Base-by-base conservation (phyloP, 2,888 invertebrate genomes). In the Epicampocera succincta region DNA sequence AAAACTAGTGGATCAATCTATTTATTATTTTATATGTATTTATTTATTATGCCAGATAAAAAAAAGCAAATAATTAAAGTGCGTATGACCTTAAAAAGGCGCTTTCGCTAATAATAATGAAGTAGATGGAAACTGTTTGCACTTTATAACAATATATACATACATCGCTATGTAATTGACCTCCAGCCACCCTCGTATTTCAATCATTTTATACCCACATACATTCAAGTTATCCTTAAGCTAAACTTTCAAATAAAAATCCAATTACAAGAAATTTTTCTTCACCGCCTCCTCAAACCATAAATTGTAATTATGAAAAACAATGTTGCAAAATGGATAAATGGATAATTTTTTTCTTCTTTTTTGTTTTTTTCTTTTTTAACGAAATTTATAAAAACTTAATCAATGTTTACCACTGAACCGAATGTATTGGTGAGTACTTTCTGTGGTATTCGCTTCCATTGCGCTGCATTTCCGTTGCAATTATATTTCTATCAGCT, bases 401-500 rank as follows among this genome's bases (percentile, higher is more conserved):
- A 29, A 54, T 44, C 29, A 44, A 17, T 52, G 52, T 54, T 56
- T 29, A 15, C 13, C 60, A 29, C 1, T 46, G 38, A n/a, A 29
- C 2, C 13, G 19, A 6, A 19, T 13, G 50, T 50, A 50, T 38
- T 6, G 12, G 48, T 25, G 8, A 58, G 21, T 46, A 52, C 15
- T 56, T n/a, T n/a, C 38, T 61, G 29, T 19, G 50, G 48, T 61
- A 29, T 63, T 61, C 54, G 48, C 25, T 71, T 72, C 65, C 58
- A 78, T 58, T 72, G 33, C 50, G 44, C 44, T 66, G 66, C 46
- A 68, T 73, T 79, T 73, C 66, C 72, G 72, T 54, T 79, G 44
- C 42, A 76, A 72, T 58, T 72, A 66, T 46, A 44, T 61, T 74
- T 56, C 73, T 48, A 76, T 72, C 80, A 80, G 76, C 68, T 76